Evolutionary conservation across 2,888 invertebrate species (phyloP), one percentile per base, ranked within the genome.

Genomic region (Diploptera punctata): DNA sequence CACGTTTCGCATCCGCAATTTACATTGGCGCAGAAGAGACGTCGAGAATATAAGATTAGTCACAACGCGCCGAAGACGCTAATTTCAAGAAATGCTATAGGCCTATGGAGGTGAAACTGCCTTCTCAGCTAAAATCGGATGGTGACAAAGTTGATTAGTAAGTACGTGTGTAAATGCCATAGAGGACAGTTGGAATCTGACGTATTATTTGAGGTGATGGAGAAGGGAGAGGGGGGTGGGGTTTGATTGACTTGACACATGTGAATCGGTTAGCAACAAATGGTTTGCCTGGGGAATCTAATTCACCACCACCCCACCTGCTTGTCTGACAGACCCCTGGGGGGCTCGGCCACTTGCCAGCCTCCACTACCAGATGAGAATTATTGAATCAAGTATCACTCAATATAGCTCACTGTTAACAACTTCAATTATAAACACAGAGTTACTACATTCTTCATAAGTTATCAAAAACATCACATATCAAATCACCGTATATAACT

Each of bases 181-280:
- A 57, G 13, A 1, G 26, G 29, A 29, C 57, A 57, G 24, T 52
- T 52, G 1, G n/a, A 13, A 57, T 57, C 29, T 57, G 57, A 57
- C 31, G 18, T 57, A 57, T 57, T 57, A 57, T 29, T n/a, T 24
- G 33, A 18, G 29, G 13, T 57, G 57, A 24, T 52, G 10, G 0
- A 21, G 31, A n/a, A 5, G 13, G 21, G 52, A 16, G 47, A 47
- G 5, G 13, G 47, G 13, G 18, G 47, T 0, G 24, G 31, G 29
- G 57, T 26, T 47, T 65, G 65, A 65, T 47, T 65, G 65, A 47
- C 65, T 65, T 47, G 65, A 43, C 44, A 47, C 65, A 65, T 65
- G 26, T 57, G 57, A 29, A 57, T 57, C 57, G 9, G 57, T 57
- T 29, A 5, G 57, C 57, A 57, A 57, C 57, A 57, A 57, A 57